Evolutionary conservation across 1,140 invertebrate genomes (phyloP), one percentile per base, ranked within the genome.

Genomic region (Diachasmimorpha longicaudata): DNA sequence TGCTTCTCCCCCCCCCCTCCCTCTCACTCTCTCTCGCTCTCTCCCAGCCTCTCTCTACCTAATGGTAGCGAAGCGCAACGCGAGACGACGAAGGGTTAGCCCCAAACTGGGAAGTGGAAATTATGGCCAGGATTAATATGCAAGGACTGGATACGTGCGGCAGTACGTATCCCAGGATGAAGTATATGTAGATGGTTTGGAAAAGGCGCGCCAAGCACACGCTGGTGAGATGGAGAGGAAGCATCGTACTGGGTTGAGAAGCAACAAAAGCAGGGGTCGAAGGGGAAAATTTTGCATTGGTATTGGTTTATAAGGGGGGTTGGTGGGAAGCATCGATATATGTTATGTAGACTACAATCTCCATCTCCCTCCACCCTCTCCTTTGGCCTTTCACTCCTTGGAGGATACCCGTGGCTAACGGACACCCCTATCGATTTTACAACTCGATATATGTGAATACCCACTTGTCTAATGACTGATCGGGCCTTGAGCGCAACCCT

Each of bases 71-170:
- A 83, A 78, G 81, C 79, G 79, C 80, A 78, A 81, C 80, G 74
- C 82, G 82, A 84, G 83, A 79, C 75, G 72, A 46, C 85, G 86
- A 88, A 89, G 87, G 88, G 88, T 89, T 88, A 86, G 23, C 52
- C 88, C 88, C 83, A 88, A 88, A 88, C 87, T 88, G 86, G 84
- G 86, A 88, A 88, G 87, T 89, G 87, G 88, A 86, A 89, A 89
- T 89, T 89, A 89, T 88, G 87, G 88, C 86, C 83, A 88, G 88
- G 88, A 89, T 89, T 89, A 89, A 89, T 89, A 88, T 89, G 87
- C 88, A 88, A 88, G 86, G 87, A 88, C 86, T 89, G 88, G 88
- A 89, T 89, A 88, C 87, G 87, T 86, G 82, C 80, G 82, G 82
- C 79, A 76, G 84, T 81, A 82, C 72, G 69, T 70, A 76, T 77